Percentiles rank a stretch among this genome's conserved stretches.
These are phyloP conservation scores for Otis tarda DNA, from an alignment of 2,113 vertebrate genomes.

Conservation along the genomic window DNA sequence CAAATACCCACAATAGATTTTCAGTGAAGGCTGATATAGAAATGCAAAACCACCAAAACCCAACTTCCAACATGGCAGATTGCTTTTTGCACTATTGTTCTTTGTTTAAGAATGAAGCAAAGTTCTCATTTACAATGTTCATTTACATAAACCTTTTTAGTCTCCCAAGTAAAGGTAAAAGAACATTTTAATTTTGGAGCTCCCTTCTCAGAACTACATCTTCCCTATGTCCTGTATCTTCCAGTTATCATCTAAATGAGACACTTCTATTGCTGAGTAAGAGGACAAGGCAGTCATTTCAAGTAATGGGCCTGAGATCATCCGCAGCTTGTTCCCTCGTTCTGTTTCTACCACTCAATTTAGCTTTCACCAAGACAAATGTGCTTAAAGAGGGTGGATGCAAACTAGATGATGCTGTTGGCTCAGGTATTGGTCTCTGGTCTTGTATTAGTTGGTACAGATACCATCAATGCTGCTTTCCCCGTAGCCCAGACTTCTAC, in stretches of 20 bases:
- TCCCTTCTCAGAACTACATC: neutral
- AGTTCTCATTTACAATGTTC: neutral
- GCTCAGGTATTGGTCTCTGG: neutral
- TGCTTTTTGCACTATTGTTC: neutral
- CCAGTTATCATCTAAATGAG: neutral
- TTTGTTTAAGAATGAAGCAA: neutral
- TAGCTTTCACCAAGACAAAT: neutral
- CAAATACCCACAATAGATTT: neutral
- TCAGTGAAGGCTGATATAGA: neutral
- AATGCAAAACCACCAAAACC: neutral
- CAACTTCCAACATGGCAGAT: rapidly evolving
- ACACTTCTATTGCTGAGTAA: neutral
- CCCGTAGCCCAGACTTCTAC: neutral
- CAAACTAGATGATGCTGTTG: neutral
- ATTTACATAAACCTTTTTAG: neutral
- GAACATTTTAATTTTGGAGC: rapidly evolving
- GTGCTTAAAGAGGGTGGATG: neutral
- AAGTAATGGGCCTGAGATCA: neutral
- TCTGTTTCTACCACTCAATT: neutral
- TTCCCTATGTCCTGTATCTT: neutral
- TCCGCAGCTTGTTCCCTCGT: neutral
- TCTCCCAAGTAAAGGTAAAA: neutral
- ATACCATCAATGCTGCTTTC: neutral
- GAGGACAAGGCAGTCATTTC: neutral
- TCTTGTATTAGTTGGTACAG: neutral